Evolutionary conservation across 1,140 invertebrate species (phyloP).

Genomic region (Eupristina koningsbergeri): DNA sequence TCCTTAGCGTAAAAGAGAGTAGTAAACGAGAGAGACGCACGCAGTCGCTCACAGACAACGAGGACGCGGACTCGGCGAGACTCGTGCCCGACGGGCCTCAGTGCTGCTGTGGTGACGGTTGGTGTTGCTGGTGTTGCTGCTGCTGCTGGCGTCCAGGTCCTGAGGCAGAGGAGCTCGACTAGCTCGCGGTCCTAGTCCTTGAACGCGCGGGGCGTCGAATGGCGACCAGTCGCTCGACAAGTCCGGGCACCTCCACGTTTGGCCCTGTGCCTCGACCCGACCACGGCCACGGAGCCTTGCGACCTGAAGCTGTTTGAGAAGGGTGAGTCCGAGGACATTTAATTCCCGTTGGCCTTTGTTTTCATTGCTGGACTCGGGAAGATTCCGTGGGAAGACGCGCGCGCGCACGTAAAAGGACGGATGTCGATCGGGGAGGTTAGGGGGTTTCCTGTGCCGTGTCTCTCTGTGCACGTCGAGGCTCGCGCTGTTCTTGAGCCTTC

Average conservation of each 20-base stretch:
- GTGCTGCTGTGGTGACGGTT: no score
- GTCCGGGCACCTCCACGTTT: background rate
- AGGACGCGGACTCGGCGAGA: background rate
- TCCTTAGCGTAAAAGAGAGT: conserved; percentile 4
- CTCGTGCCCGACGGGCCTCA: no score
- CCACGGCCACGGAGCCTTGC: background rate
- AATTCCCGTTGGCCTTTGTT: background rate
- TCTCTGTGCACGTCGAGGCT: background rate
- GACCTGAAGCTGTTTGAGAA: background rate
- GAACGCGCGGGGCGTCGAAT: conserved; percentile 4
- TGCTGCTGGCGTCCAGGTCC: background rate
- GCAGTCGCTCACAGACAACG: conserved; percentile 9
- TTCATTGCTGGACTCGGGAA: no score
- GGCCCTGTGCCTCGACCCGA: background rate
- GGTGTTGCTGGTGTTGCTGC: background rate
- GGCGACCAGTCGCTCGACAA: background rate
- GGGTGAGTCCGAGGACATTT: background rate
- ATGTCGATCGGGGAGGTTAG: conserved; percentile 1
- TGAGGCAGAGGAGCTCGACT: no score
- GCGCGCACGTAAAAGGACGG: background rate
- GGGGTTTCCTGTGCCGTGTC: background rate
- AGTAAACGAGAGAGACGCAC: conserved; percentile 10
- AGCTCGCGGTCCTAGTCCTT: background rate
- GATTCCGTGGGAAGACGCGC: background rate
- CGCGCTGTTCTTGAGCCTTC: background rate